phyloP scores from a whole-genome alignment of 1,140 invertebrate genomes.

The Stegodyphus mimosarum region DNA sequence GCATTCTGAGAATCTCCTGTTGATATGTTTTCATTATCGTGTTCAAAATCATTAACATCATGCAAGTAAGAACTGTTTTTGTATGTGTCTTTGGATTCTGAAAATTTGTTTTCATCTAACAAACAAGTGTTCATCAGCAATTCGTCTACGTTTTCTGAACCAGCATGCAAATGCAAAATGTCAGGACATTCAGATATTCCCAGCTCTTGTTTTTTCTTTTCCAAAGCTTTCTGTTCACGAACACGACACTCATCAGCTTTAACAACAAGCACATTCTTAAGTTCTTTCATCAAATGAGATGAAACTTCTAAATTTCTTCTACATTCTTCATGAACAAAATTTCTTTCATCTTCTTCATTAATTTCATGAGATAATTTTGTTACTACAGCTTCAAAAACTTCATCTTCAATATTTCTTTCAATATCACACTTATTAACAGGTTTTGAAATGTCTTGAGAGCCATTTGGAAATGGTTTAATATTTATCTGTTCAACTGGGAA shows the following conservation, averaged over 20 bases:
- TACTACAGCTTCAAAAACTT: conserved; percentile 46
- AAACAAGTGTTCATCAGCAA: no score
- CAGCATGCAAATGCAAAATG: no score
- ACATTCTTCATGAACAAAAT: neutral
- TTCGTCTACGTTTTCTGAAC: no score
- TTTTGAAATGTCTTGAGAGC: no score
- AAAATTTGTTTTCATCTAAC: no score
- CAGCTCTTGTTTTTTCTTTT: conserved; percentile 4
- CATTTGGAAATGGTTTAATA: no score
- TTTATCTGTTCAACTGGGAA: neutral
- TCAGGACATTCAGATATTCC: neutral
- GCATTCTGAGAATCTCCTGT: no score
- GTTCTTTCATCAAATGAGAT: conserved; percentile 6
- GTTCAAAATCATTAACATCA: no score
- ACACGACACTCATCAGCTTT: conserved; percentile 44
- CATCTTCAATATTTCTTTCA: conserved; percentile 43
- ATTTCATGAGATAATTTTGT: neutral
- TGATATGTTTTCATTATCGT: no score
- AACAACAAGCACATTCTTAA: conserved; percentile 41
- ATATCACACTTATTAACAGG: conserved; percentile 24
- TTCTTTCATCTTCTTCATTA: neutral
- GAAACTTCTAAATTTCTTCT: conserved; percentile 11
- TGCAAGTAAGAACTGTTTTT: no score
- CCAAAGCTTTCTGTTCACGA: conserved; percentile 42
- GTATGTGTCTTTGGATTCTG: no score